Evolutionary conservation across 2,797 vertebrate genomes (phyloP).

Genomic region (Myoxocephalus aenaeus): DNA sequence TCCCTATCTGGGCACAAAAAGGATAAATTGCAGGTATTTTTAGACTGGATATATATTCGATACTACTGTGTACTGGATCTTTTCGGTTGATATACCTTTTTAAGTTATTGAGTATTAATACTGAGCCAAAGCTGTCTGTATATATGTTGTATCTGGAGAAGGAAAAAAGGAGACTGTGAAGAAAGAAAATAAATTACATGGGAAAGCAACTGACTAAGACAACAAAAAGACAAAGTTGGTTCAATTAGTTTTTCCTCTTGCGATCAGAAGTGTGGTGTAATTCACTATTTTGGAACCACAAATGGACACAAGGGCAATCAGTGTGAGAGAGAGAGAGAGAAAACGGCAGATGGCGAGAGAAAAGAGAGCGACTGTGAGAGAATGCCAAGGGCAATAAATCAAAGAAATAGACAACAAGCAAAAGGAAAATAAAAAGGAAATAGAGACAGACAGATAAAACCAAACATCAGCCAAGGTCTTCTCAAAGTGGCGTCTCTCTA

Average conservation of each 20-base stretch:
- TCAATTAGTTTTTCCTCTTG: neutral
- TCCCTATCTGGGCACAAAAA: neutral
- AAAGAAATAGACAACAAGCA: slow-evolving; percentile 33
- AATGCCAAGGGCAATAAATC: slow-evolving; percentile 44
- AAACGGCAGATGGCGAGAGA: slow-evolving; percentile 47
- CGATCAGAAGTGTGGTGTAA: slow-evolving; percentile 1
- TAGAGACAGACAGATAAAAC: slow-evolving; percentile 33
- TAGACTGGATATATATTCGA: neutral
- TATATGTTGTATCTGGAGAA: neutral
- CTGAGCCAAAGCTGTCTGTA: neutral
- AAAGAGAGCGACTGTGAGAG: neutral
- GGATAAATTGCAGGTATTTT: neutral
- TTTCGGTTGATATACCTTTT: neutral
- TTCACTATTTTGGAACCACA: slow-evolving; percentile 11
- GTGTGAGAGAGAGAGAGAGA: slow-evolving; percentile 12
- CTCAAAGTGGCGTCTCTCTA: slow-evolving; percentile 36
- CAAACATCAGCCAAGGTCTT: slow-evolving; percentile 47
- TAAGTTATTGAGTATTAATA: neutral
- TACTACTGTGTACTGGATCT: too few species aligned
- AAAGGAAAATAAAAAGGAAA: slow-evolving; percentile 9
- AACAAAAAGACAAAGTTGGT: neutral
- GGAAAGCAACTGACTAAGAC: neutral
- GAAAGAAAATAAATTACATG: neutral
- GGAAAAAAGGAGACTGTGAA: neutral
- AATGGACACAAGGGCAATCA: slow-evolving; percentile 26